A percentile compares a stretch with the other conserved stretches of the same genome.
Evolutionary conservation across 1,140 invertebrate species (phyloP).

Genomic region (Cyrtorhinus lividipennis): DNA sequence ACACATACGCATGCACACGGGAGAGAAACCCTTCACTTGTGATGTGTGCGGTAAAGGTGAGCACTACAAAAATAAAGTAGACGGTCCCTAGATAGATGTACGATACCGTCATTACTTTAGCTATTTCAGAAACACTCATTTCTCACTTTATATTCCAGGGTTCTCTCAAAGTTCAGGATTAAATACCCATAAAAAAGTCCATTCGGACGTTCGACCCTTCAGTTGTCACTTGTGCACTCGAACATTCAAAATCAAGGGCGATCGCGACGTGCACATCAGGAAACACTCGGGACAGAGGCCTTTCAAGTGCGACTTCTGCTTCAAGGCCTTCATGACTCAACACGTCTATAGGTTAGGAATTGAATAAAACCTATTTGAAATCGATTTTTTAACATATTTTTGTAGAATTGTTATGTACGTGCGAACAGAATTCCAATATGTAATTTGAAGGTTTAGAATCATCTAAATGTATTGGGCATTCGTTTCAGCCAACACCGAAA

Average conservation of each 20-base stretch:
- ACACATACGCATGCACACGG: conserved; percentile 47
- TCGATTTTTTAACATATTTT: too few relatives aligned
- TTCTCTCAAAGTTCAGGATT: conserved; percentile 16
- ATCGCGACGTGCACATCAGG: conserved; percentile 24
- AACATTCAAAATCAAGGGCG: conserved; percentile 25
- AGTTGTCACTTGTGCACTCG: conserved; percentile 29
- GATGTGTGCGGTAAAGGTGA: conserved; percentile 24
- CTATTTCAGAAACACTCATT: too few relatives aligned
- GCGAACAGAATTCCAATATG: too few relatives aligned
- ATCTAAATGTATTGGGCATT: too few relatives aligned
- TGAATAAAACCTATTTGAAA: too few relatives aligned
- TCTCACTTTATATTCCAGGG: too few relatives aligned
- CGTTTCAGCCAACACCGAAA: conserved; percentile 25
- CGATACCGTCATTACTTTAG: too few relatives aligned
- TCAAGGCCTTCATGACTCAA: conserved; percentile 28
- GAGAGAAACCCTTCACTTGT: conserved; percentile 42
- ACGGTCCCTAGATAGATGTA: too few relatives aligned
- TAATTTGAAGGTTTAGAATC: too few relatives aligned
- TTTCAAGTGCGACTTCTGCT: conserved; percentile 25
- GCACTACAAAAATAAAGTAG: too few relatives aligned
- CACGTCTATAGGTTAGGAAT: conserved; percentile 22
- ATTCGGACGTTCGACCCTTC: conserved; percentile 40
- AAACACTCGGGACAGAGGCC: conserved; percentile 25
- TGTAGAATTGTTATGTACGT: too few relatives aligned
- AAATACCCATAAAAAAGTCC: conserved; percentile 27